A percentile compares a stretch with the other conserved stretches of the same genome.
Conservation (phyloP, 30 jellyfish, hydroid and myxozoan genomes). For the Mastigias papua region DNA sequence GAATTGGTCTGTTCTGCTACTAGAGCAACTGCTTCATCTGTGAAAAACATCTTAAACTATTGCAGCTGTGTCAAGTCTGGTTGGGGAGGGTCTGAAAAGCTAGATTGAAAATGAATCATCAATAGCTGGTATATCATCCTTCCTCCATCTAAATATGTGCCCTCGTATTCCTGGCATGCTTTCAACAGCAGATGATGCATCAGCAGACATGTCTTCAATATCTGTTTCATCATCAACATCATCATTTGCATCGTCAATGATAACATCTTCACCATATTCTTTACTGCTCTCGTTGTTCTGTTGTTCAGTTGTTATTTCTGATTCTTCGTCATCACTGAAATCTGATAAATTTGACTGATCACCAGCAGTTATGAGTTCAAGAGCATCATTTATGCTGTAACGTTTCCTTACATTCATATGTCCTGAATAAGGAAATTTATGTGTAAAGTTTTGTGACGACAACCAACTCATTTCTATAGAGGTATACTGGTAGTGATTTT, state of each 20-base stretch:
- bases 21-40: not conserved
- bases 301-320: no score
- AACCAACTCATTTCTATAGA: not conserved
- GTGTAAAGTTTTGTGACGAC: not conserved
- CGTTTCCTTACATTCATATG: not conserved
- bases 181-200: not conserved
- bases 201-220: not conserved
- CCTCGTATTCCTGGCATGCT: not conserved
- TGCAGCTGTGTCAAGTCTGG: not conserved
- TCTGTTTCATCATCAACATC: not conserved
- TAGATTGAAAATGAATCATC: not conserved
- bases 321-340: not conserved
- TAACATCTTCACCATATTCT: not conserved
- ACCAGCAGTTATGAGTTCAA: not conserved
- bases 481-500: not conserved
- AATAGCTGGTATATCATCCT: not conserved
- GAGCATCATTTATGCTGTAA: not conserved
- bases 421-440: not conserved
- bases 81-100: not conserved
- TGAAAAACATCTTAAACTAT: not conserved
- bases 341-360: not conserved
- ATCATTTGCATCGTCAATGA: not conserved
- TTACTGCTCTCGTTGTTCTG: not conserved
- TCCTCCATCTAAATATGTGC: not conserved
- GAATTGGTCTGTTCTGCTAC: conserved; percentile 40